Base-by-base conservation (phyloP, 1,140 invertebrate genomes). In the Homarus americanus region DNA sequence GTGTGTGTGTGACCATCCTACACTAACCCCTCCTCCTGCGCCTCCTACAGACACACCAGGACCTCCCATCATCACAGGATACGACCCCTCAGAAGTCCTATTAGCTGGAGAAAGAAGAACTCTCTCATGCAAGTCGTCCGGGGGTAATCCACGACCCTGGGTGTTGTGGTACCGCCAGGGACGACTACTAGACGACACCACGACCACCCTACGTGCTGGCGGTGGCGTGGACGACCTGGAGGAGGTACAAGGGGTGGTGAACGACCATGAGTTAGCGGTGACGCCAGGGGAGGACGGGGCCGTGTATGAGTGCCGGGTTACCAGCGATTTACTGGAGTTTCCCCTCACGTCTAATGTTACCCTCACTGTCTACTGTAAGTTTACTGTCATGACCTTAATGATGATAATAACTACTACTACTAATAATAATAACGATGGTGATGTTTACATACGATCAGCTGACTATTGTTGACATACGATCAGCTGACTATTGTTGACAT, bases 101-200 rank as follows among this genome's bases (percentile, higher is more conserved):
- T 96, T 97, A n/a, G 96, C 97, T 41, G 98, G 98, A 2, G 97
- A 98, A 94, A 96, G 96, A 53, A 95, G 99, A 7, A 97, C 97
- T 92, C 95, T 99, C 88, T 96, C 97, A 76, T 99, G 98, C 95
- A 96, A 96, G 93, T 98, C 98, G 78, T 95, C 97, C n/a, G 98
- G 98, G 75, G 98, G 98, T 24, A 99, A 99, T 95, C 98, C 98
- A 38, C 96, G 98, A 17, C 98, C 98, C 5, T 97, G 98, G 94
- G 96, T 99, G 2, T 96, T 98, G 87, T 99, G 98, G 98, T 98
- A 97, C 95, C 97, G 97, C 93, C 98, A 98, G 93, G 96, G 96
- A 24, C 96, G 97, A 91, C 96, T 97, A 93, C 96, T 98, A 84
- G 96, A 96, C 85, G 97, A 94, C 40, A 91, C 49, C 75, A 49